Evolutionary conservation across 1,140 invertebrate genomes (phyloP).

Genomic region (Sarcophaga peregrina): DNA sequence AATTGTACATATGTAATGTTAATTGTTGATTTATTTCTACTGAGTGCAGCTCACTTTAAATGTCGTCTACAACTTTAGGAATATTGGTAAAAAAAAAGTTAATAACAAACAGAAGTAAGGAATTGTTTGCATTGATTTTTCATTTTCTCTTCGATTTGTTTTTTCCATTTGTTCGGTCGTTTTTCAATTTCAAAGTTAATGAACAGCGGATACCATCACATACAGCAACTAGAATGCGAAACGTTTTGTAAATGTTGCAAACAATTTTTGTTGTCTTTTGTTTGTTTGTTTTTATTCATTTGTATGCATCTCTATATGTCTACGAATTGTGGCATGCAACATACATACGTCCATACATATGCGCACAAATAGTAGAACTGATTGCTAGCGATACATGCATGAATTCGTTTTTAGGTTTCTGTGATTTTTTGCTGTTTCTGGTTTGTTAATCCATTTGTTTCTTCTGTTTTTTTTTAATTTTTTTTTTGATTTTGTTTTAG

Average conservation of each 20-base stretch:
- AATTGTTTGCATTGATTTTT: neutral
- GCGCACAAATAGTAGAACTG: neutral
- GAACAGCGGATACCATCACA: conserved; percentile 33
- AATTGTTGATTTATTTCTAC: too few relatives aligned
- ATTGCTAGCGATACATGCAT: neutral
- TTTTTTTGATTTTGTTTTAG: neutral
- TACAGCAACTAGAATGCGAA: conserved; percentile 12
- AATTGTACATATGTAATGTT: too few relatives aligned
- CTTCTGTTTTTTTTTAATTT: neutral
- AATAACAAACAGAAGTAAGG: neutral
- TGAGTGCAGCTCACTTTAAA: too few relatives aligned
- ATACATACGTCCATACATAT: neutral
- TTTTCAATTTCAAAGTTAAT: conserved; percentile 27
- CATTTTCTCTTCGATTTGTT: neutral
- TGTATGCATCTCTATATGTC: neutral
- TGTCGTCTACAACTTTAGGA: too few relatives aligned
- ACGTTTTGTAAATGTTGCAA: conserved; percentile 35
- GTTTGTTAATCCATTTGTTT: conserved; percentile 16
- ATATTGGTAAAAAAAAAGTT: too few relatives aligned
- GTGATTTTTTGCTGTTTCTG: neutral
- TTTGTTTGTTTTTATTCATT: neutral
- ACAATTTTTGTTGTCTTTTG: conserved; percentile 3
- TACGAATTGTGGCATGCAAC: neutral
- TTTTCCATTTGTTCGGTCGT: neutral
- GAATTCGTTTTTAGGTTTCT: neutral